Evolutionary conservation across 2,888 invertebrate genomes (phyloP).

Genomic region (Caradrina clavipalpis): DNA sequence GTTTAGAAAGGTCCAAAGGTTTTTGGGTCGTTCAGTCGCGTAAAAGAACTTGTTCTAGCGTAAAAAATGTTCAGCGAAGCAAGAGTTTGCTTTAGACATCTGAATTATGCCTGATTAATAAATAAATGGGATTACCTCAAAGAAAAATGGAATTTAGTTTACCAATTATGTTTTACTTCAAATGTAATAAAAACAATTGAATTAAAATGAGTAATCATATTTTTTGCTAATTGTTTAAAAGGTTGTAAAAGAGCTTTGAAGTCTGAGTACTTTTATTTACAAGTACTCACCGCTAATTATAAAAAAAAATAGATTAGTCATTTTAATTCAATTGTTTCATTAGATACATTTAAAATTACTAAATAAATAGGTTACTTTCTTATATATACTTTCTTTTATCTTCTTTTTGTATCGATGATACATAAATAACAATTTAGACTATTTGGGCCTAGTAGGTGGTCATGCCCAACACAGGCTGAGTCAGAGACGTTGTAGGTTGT

Average conservation of each 20-base stretch:
- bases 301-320: too few relatives aligned
- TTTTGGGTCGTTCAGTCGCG: slow-evolving; percentile 23
- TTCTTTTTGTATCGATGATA: too few relatives aligned
- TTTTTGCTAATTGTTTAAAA: background rate
- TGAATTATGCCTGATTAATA: slow-evolving; percentile 29
- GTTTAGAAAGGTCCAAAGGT: slow-evolving; percentile 30
- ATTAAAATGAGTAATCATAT: slow-evolving; percentile 4
- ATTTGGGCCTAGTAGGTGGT: too few relatives aligned
- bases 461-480: too few relatives aligned
- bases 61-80: slow-evolving; percentile 19
- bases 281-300: too few relatives aligned
- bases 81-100: slow-evolving; percentile 44
- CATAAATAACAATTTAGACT: too few relatives aligned
- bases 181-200: slow-evolving; percentile 12
- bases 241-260: background rate
- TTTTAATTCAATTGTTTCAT: too few relatives aligned
- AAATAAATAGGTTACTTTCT: too few relatives aligned
- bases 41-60: slow-evolving; percentile 21
- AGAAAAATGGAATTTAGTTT: slow-evolving; percentile 3
- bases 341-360: too few relatives aligned
- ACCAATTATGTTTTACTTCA: slow-evolving; percentile 4
- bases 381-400: too few relatives aligned
- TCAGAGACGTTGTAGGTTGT: too few relatives aligned
- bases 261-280: too few relatives aligned
- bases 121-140: slow-evolving; percentile 22